Percentiles rank a stretch among this genome's conserved stretches.
phyloP scores from a whole-genome alignment of 2,113 vertebrate species.

The Leptobrachium leishanense region DNA sequence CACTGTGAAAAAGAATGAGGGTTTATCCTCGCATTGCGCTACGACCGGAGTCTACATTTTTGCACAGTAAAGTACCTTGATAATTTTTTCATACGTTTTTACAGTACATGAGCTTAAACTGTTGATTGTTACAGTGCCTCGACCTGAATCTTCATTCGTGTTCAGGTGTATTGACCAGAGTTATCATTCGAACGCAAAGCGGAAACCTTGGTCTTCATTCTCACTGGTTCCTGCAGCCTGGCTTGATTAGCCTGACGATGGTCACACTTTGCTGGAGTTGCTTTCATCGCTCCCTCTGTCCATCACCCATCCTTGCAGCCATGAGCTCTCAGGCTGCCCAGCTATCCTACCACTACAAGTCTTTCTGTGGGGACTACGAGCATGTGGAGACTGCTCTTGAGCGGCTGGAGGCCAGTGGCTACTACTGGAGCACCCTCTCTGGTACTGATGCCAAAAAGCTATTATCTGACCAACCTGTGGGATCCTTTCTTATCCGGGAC shows the following conservation, averaged over 20 bases:
- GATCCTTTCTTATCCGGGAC: slow-evolving; percentile 54
- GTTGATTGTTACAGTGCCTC: no score
- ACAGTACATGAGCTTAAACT: no score
- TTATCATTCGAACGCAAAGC: no score
- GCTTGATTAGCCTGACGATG: slow-evolving; percentile 47
- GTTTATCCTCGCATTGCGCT: no score
- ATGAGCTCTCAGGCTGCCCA: slow-evolving; percentile 41
- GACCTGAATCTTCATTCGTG: no score
- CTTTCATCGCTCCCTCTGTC: slow-evolving; percentile 37
- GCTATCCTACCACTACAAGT: slow-evolving; percentile 51
- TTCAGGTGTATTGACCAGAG: no score
- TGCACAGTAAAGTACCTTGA: no score
- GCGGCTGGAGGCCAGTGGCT: slow-evolving; percentile 52
- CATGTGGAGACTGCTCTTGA: slow-evolving; percentile 51
- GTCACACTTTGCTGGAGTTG: slow-evolving; percentile 51
- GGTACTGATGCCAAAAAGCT: slow-evolving; percentile 52
- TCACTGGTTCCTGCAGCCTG: not conserved
- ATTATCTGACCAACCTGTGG: slow-evolving; percentile 50
- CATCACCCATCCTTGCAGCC: slow-evolving; percentile 38
- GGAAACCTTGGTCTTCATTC: not conserved
- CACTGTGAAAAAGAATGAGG: no score
- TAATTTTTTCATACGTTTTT: no score
- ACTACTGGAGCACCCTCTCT: slow-evolving; percentile 55
- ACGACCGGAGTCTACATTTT: no score
- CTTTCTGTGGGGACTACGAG: slow-evolving; percentile 52